phyloP scores from a whole-genome alignment of 1,140 invertebrate species.

The Zaprionus taronus region DNA sequence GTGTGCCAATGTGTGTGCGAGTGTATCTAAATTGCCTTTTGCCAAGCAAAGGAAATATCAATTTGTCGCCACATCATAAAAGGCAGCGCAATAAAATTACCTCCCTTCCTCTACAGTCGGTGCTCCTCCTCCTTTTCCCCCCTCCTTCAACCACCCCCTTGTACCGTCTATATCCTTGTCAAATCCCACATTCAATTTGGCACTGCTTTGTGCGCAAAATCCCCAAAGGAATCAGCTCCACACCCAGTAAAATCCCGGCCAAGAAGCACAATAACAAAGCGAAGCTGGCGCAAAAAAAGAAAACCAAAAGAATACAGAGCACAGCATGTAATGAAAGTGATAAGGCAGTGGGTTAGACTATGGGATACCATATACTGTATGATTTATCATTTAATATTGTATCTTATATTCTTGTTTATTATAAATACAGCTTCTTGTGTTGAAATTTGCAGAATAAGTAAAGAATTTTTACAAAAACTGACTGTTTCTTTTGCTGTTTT shows the following conservation, averaged over 20 bases:
- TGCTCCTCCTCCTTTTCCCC: neutral
- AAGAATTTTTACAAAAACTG: no score
- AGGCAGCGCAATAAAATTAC: slow-evolving; percentile 83
- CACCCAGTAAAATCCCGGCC: slow-evolving; percentile 37
- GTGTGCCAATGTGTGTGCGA: slow-evolving; percentile 14
- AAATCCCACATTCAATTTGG: slow-evolving; percentile 84
- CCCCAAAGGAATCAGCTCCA: slow-evolving; percentile 76
- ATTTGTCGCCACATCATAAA: slow-evolving; percentile 84
- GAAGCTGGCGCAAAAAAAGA: slow-evolving; percentile 9
- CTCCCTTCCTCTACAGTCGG: slow-evolving; percentile 5
- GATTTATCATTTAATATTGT: no score
- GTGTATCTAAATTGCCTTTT: slow-evolving; percentile 71
- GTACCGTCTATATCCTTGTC: slow-evolving; percentile 63
- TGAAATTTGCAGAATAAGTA: no score
- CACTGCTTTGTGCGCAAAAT: slow-evolving; percentile 82
- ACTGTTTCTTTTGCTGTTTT: neutral
- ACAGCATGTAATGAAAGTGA: neutral
- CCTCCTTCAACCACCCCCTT: slow-evolving; percentile 12
- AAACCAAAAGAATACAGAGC: slow-evolving; percentile 28
- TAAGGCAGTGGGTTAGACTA: neutral
- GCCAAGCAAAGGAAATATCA: slow-evolving; percentile 75
- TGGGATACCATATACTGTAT: neutral
- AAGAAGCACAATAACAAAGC: slow-evolving; percentile 57
- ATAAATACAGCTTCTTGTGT: neutral
- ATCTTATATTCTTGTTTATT: no score